phyloP scores from a whole-genome alignment of 2,888 invertebrate species.

The Flexamia atlantica region DNA sequence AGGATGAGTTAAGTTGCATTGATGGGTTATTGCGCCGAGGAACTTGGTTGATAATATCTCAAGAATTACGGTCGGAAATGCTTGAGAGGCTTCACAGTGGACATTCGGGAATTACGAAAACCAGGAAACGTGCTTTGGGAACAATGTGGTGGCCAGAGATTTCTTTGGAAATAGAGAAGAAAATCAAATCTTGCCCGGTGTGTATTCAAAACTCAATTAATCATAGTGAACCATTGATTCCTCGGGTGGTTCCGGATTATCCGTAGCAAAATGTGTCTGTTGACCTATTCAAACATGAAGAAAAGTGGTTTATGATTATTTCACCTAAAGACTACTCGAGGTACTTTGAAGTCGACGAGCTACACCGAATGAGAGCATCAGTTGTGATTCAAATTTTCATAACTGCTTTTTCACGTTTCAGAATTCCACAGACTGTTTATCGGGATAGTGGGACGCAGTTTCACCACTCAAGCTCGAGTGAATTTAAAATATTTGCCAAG shows the following conservation, averaged over 20 bases:
- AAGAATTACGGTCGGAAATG: background rate
- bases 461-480: background rate
- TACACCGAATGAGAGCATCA: constrained; percentile 25
- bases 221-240: constrained; percentile 52
- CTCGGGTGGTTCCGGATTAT: constrained; percentile 29
- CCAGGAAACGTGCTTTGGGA: constrained; percentile 21
- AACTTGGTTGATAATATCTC: background rate
- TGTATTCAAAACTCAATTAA: constrained; percentile 57
- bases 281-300: constrained; percentile 22
- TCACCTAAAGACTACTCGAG: constrained; percentile 57
- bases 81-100: constrained; percentile 36
- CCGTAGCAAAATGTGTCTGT: constrained; percentile 56
- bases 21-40: background rate
- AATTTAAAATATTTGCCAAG: background rate
- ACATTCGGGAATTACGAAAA: constrained; percentile 54
- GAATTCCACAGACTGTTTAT: background rate
- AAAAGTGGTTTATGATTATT: constrained; percentile 19
- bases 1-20: background rate
- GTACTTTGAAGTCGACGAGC: constrained; percentile 46
- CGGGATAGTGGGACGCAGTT: background rate
- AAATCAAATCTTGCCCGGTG: constrained; percentile 46
- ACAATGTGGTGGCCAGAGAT: constrained; percentile 63
- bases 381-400: constrained; percentile 46
- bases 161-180: constrained; percentile 46
- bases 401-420: constrained; percentile 3